Percentiles rank a stretch among this genome's conserved stretches.
Evolutionary conservation across 2,888 invertebrate species (phyloP).

Genomic region (Apoderus coryli): DNA sequence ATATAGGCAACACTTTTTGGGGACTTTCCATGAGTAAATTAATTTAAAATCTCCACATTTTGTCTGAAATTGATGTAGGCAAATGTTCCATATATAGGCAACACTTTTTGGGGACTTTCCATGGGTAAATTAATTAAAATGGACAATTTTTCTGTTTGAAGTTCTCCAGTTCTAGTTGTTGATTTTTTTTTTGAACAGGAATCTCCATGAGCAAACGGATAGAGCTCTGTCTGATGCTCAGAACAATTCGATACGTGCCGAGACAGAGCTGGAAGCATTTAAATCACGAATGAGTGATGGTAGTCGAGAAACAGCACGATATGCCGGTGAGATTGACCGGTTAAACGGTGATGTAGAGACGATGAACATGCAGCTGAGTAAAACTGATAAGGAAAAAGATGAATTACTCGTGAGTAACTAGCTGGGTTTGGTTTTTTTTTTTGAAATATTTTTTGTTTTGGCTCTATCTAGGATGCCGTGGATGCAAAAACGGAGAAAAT

Average conservation of each 20-base stretch:
- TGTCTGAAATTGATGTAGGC: no score
- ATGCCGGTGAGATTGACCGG: conserved; percentile 41
- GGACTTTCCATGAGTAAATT: no score
- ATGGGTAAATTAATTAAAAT: no score
- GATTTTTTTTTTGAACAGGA: no score
- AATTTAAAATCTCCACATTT: no score
- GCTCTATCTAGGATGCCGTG: conserved; percentile 41
- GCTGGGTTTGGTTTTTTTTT: conserved; percentile 7
- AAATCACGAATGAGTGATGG: conserved; percentile 32
- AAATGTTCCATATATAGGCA: no score
- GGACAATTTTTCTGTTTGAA: no score
- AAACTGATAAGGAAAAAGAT: conserved; percentile 59
- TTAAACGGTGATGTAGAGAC: conserved; percentile 48
- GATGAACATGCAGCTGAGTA: conserved; percentile 44
- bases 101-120: no score
- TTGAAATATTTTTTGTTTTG: no score
- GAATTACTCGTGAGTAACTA: conserved; percentile 37
- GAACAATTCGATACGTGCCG: conserved; percentile 45
- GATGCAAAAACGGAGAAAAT: conserved; percentile 59
- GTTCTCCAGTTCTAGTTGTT: no score
- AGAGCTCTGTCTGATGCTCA: conserved; percentile 53
- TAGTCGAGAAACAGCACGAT: conserved; percentile 24
- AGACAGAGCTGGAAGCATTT: conserved; percentile 45
- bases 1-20: no score
- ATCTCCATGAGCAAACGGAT: conserved; percentile 62